Percentiles rank a stretch among this genome's conserved stretches.
Conservation (phyloP, 1,140 invertebrate genomes). For the Apis florea region DNA sequence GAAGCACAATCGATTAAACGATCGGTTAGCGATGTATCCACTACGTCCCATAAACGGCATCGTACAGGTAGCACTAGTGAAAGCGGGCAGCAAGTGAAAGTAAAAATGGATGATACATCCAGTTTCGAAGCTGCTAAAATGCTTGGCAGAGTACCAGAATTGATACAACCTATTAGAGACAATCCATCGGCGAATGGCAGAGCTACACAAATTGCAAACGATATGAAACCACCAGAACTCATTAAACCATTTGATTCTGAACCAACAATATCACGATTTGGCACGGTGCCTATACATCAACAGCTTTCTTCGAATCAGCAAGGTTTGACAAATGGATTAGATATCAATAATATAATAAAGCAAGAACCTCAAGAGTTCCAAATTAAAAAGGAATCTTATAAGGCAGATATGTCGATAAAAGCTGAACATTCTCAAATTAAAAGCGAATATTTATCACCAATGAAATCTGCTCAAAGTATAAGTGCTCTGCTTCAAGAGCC, state of each 20-base stretch:
- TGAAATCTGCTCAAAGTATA: conserved; percentile 77
- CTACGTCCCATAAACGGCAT: conserved; percentile 60
- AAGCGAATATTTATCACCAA: conserved; percentile 70
- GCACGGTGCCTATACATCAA: conserved; percentile 48
- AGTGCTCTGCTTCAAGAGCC: conserved; percentile 76
- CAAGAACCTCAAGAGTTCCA: conserved; percentile 52
- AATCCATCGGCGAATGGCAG: conserved; percentile 57
- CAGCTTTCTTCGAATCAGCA: conserved; percentile 46
- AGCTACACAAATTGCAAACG: conserved; percentile 61
- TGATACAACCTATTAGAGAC: conserved; percentile 66
- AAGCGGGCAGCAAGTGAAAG: conserved; percentile 74
- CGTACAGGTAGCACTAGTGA: conserved; percentile 72
- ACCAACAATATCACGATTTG: conserved; percentile 32
- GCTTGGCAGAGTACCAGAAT: conserved; percentile 62
- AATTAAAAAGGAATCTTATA: conserved; percentile 40
- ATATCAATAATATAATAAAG: conserved; percentile 32
- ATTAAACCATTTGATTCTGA: conserved; percentile 72
- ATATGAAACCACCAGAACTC: conserved; percentile 72
- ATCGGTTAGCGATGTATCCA: conserved; percentile 44
- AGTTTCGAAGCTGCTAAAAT: conserved; percentile 67
- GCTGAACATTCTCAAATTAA: conserved; percentile 44
- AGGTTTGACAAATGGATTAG: conserved; percentile 64
- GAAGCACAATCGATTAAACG: conserved; percentile 47
- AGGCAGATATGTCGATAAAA: conserved; percentile 19
- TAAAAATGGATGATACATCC: conserved; percentile 60